phyloP scores from a whole-genome alignment of 37 sponge, comb jelly and placozoan genomes.

The Agelas oroides region DNA sequence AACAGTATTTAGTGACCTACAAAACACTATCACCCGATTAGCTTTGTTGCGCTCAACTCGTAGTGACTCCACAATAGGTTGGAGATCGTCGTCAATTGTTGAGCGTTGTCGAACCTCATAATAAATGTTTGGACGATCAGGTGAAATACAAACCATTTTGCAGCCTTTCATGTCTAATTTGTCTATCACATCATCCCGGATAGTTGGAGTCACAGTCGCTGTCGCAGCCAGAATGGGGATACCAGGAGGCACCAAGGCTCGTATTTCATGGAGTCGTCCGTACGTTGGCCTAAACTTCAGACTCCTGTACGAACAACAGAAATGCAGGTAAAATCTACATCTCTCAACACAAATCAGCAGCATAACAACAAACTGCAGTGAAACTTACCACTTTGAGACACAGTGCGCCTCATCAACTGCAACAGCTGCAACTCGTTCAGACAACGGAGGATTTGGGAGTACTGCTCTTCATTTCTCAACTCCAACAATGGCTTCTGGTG shows the following conservation, averaged over 20 bases:
- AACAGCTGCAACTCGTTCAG: slow-evolving; percentile 24
- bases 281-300: slow-evolving; percentile 39
- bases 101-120: slow-evolving; percentile 17
- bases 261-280: slow-evolving; percentile 29
- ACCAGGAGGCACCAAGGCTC: slow-evolving; percentile 51
- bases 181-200: slow-evolving; percentile 17
- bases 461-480: neutral
- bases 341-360: too few relatives aligned
- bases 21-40: slow-evolving; percentile 37
- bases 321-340: too few relatives aligned
- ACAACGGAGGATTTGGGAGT: slow-evolving; percentile 1
- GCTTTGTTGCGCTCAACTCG: neutral
- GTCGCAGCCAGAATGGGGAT: slow-evolving; percentile 42
- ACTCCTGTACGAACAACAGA: slow-evolving; percentile 37
- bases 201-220: slow-evolving; percentile 33
- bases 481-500: slow-evolving; percentile 52
- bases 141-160: slow-evolving; percentile 5
- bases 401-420: slow-evolving; percentile 59
- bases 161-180: slow-evolving; percentile 37
- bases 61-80: neutral
- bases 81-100: slow-evolving; percentile 15
- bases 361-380: too few relatives aligned
- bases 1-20: slow-evolving; percentile 44
- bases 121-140: slow-evolving; percentile 39
- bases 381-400: slow-evolving; percentile 48